A percentile compares a stretch with the other conserved stretches of the same genome.
These are phyloP conservation scores for Garra rufa DNA, from an alignment of 2,113 vertebrate genomes.

Conservation along the genomic window DNA sequence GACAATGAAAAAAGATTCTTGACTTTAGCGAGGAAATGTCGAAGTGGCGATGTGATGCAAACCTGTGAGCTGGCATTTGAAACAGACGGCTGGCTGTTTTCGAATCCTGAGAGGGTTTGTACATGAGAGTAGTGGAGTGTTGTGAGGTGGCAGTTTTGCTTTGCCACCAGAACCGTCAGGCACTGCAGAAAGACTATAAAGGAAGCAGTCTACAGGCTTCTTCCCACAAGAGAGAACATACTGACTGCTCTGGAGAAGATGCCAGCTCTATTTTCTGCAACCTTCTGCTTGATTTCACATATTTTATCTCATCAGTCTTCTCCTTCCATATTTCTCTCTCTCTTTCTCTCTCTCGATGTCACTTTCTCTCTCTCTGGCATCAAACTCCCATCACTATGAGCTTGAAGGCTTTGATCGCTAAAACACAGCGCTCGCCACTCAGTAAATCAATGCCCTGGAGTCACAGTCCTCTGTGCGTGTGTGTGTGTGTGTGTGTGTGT, in stretches of 20 bases:
- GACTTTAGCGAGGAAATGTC: background rate
- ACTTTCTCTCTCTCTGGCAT: slow-evolving; percentile 19
- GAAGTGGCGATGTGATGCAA: background rate
- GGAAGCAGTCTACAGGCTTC: background rate
- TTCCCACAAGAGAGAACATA: slow-evolving; percentile 17
- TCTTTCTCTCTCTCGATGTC: background rate
- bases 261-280: slow-evolving; percentile 41
- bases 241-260: slow-evolving; percentile 7
- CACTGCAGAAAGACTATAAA: slow-evolving; percentile 15
- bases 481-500: background rate
- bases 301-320: slow-evolving; percentile 26
- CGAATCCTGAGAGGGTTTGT: background rate
- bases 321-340: background rate
- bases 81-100: background rate
- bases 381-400: slow-evolving; percentile 31
- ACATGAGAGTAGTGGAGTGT: background rate
- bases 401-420: slow-evolving; percentile 47
- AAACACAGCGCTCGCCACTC: slow-evolving; percentile 20
- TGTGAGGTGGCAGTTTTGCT: slow-evolving; percentile 28
- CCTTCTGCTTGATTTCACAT: slow-evolving; percentile 35
- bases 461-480: slow-evolving; percentile 10
- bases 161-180: slow-evolving; percentile 13
- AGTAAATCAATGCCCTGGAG: slow-evolving; percentile 32
- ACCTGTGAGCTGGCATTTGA: background rate
- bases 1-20: background rate